phyloP scores from a whole-genome alignment of 2,888 invertebrate genomes.

The Odontocerum albicorne region DNA sequence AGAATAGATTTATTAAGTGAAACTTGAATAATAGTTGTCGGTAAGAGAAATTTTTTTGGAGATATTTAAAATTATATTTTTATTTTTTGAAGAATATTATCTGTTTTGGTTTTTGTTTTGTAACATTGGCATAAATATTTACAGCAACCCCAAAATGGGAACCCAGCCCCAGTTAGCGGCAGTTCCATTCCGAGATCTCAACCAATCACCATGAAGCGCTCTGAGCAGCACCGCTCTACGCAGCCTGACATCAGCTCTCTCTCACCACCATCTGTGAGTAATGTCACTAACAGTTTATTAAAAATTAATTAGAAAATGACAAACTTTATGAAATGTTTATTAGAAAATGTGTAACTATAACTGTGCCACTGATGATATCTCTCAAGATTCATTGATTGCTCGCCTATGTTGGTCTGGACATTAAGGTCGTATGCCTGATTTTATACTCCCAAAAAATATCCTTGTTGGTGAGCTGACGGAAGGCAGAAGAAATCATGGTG shows the following conservation, averaged over 20 bases:
- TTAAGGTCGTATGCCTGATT: no score
- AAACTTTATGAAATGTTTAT: background rate
- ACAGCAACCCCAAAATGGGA: conserved; percentile 25
- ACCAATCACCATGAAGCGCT: conserved; percentile 81
- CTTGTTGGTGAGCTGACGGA: no score
- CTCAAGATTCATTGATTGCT: no score
- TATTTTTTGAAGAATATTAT: no score
- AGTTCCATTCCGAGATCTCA: conserved; percentile 75
- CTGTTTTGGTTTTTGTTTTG: background rate
- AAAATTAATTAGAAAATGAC: background rate
- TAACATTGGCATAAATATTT: background rate
- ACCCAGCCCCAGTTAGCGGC: conserved; percentile 5
- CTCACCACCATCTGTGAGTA: conserved; percentile 84
- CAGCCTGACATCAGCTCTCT: conserved; percentile 86
- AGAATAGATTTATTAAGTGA: no score
- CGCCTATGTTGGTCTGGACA: no score
- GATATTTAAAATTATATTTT: no score
- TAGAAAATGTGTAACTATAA: background rate
- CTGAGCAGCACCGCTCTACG: conserved; percentile 69
- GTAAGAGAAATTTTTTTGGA: no score
- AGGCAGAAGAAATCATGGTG: no score
- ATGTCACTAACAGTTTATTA: background rate
- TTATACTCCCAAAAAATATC: no score
- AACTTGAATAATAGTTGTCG: no score
- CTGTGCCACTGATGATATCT: background rate